Conservation (phyloP, 2,113 vertebrate species). For the Toxostoma redivivum region DNA sequence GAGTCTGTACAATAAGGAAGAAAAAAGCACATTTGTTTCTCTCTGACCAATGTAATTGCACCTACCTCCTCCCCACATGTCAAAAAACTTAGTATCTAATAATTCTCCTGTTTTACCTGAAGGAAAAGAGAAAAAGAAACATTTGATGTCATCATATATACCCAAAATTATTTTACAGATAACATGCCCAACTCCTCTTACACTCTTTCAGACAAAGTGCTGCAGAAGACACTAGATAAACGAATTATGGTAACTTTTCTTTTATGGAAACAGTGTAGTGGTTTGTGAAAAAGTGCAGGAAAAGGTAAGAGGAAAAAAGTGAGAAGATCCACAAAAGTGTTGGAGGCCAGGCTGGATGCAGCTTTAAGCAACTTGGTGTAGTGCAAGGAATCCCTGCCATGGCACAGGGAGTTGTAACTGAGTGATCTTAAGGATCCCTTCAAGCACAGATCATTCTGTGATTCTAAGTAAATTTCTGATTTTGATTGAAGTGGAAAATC, state of each 20-base stretch:
- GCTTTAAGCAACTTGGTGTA: not conserved
- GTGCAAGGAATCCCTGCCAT: not conserved
- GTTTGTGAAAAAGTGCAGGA: not conserved
- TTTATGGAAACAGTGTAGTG: not conserved
- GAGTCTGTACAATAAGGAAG: not conserved
- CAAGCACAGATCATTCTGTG: not conserved
- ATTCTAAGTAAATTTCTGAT: not conserved
- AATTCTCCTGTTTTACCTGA: conserved; percentile 85
- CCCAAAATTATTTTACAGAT: not conserved
- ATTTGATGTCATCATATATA: not conserved
- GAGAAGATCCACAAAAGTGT: not conserved
- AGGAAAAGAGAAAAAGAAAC: conserved; percentile 39
- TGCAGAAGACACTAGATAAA: not conserved
- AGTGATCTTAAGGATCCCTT: not conserved
- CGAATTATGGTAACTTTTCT: not conserved
- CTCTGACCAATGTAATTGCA: not conserved
- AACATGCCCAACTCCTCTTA: not conserved
- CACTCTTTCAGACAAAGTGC: not conserved
- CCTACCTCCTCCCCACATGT: conserved; percentile 96
- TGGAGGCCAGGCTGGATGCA: not conserved
- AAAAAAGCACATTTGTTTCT: not conserved
- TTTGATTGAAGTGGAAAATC: not conserved
- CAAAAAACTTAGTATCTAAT: conserved; percentile 81
- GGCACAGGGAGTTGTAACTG: not conserved
- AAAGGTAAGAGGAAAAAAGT: not conserved